Percentiles rank a stretch among this genome's conserved stretches.
Evolutionary conservation across 92 coral and sea anemone species (phyloP).

Genomic region (Phenganax stokvisi): DNA sequence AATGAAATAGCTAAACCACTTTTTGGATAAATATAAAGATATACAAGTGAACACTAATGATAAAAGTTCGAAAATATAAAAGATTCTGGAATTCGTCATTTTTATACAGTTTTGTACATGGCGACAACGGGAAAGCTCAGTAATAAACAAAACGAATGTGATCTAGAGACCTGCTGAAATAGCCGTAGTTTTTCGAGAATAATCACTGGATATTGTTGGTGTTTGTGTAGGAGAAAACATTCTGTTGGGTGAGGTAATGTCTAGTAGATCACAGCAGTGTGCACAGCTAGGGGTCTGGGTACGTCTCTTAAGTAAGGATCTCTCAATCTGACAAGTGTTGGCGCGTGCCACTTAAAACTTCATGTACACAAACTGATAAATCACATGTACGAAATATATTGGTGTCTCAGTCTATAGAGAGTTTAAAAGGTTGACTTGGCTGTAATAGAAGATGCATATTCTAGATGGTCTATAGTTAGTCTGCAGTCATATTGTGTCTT

Average conservation of each 20-base stretch:
- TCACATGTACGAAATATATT: background rate
- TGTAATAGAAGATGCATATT: background rate
- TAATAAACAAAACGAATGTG: background rate
- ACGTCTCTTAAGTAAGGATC: background rate
- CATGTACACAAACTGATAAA: background rate
- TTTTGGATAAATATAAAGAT: too few species aligned
- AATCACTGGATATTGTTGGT: background rate
- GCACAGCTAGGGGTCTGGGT: slow-evolving; percentile 1
- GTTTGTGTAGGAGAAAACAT: background rate
- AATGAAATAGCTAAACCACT: too few species aligned
- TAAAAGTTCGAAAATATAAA: too few species aligned
- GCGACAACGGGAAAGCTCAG: background rate
- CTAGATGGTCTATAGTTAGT: background rate
- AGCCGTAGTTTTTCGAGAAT: background rate
- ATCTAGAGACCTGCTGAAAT: background rate
- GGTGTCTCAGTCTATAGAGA: background rate
- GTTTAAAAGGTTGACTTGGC: background rate
- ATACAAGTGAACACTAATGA: too few species aligned
- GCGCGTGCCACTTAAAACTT: background rate
- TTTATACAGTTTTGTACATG: background rate
- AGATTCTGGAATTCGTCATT: background rate
- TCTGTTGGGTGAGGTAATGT: background rate
- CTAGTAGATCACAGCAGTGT: background rate
- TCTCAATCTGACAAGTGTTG: background rate
- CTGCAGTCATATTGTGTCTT: background rate